These are phyloP conservation scores for Chloebia gouldiae DNA, from an alignment of 2,113 vertebrate genomes.

Conservation along the genomic window DNA sequence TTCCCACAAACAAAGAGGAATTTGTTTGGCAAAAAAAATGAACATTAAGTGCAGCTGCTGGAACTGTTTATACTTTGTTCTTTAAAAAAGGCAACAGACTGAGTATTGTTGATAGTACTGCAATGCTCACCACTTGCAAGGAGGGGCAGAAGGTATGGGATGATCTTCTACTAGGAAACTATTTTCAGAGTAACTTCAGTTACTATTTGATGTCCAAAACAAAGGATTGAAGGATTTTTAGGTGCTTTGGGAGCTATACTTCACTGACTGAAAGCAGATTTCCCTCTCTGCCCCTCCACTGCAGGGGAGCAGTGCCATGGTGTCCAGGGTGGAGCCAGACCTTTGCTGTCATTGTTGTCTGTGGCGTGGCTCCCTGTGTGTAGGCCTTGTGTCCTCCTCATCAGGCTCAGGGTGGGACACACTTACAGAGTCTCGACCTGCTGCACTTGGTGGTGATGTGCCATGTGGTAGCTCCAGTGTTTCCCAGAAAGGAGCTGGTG, in stretches of 20 bases:
- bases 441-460: neutral
- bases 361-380: accelerated
- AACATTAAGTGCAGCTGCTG: slow-evolving; percentile 6
- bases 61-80: slow-evolving; percentile 20
- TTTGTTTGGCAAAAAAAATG: neutral
- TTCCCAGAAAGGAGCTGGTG: neutral
- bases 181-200: neutral
- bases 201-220: neutral
- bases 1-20: neutral
- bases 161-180: neutral
- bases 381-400: neutral
- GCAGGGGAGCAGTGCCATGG: accelerated
- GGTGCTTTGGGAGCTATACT: neutral
- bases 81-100: neutral
- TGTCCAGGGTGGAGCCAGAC: neutral
- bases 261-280: neutral
- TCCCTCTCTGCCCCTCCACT: neutral
- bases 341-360: neutral
- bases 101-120: neutral
- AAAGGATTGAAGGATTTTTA: neutral
- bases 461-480: too few species aligned
- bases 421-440: neutral
- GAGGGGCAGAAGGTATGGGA: neutral
- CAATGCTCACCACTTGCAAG: neutral
- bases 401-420: neutral